phyloP scores from a whole-genome alignment of 2,113 vertebrate genomes.

The Heptranchias perlo region DNA sequence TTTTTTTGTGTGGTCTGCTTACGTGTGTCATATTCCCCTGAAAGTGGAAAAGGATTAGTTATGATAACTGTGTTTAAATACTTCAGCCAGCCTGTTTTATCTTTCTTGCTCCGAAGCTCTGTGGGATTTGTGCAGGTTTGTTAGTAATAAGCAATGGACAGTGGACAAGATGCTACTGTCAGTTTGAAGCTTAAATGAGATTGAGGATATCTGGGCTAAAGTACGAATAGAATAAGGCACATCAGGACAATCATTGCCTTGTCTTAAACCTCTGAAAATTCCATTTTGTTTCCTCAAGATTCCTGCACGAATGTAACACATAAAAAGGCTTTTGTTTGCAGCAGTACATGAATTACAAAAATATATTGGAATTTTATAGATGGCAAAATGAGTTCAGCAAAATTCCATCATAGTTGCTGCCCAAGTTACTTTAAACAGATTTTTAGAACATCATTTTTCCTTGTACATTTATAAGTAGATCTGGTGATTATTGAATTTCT shows the following conservation, averaged over 20 bases:
- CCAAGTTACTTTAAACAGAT: background rate
- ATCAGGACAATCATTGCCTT: background rate
- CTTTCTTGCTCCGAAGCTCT: conserved; percentile 58
- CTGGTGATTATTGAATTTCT: background rate
- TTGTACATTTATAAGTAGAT: background rate
- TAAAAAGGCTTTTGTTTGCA: background rate
- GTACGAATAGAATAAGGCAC: background rate
- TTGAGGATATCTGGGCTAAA: conserved; percentile 50
- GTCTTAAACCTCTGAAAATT: background rate
- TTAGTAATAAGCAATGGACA: conserved; percentile 59
- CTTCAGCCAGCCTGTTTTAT: conserved; percentile 53
- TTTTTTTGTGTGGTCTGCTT: conserved; percentile 46
- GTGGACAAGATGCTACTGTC: conserved; percentile 57
- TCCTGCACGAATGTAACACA: background rate
- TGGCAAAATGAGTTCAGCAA: background rate
- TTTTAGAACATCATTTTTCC: background rate
- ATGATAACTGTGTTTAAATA: conserved; percentile 58
- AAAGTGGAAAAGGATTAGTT: conserved; percentile 56
- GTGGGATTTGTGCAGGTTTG: conserved; percentile 64
- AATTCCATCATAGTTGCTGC: background rate
- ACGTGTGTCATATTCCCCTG: conserved; percentile 50
- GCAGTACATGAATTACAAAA: background rate
- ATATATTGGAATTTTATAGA: background rate
- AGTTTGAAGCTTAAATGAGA: conserved; percentile 66
- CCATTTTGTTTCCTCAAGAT: background rate